phyloP scores from a whole-genome alignment of 37 sponge, comb jelly and placozoan species.

The Lycopodina hypogea region DNA sequence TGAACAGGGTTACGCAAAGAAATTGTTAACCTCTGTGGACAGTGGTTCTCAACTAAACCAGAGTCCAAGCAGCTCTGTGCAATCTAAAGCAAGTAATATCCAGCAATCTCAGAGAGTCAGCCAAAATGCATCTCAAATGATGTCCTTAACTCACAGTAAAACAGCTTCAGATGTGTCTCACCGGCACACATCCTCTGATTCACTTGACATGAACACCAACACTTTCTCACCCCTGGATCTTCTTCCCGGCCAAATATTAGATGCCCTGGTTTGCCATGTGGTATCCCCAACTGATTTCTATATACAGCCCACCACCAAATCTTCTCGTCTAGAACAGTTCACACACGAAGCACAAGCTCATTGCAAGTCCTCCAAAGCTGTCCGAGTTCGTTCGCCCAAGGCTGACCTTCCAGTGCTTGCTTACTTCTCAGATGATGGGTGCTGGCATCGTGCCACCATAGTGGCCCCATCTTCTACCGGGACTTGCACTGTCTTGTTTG shows the following conservation, averaged over 20 bases:
- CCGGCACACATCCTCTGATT: background rate
- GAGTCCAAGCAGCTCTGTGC: background rate
- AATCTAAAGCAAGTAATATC: background rate
- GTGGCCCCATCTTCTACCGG: background rate
- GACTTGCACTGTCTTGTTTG: slow-evolving; percentile 39
- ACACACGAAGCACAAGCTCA: slow-evolving; percentile 24
- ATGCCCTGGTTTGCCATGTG: slow-evolving; percentile 31
- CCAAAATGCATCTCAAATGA: background rate
- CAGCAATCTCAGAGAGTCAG: background rate
- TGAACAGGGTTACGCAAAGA: slow-evolving; percentile 3
- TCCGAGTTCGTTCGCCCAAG: background rate
- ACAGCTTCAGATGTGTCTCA: background rate
- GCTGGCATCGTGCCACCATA: slow-evolving; percentile 70
- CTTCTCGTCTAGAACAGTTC: slow-evolving; percentile 5
- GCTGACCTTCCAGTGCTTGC: slow-evolving; percentile 48
- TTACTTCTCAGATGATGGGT: slow-evolving; percentile 47
- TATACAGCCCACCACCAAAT: slow-evolving; percentile 19
- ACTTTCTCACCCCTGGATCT: background rate
- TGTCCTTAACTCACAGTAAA: background rate
- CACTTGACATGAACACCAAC: background rate
- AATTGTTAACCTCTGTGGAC: background rate
- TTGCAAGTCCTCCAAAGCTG: slow-evolving; percentile 19
- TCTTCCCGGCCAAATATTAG: background rate
- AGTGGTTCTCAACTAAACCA: background rate
- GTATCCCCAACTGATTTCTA: slow-evolving; percentile 43